These are phyloP conservation scores for Lepidurus arcticus DNA, from an alignment of 1,140 invertebrate genomes.

Conservation along the genomic window DNA sequence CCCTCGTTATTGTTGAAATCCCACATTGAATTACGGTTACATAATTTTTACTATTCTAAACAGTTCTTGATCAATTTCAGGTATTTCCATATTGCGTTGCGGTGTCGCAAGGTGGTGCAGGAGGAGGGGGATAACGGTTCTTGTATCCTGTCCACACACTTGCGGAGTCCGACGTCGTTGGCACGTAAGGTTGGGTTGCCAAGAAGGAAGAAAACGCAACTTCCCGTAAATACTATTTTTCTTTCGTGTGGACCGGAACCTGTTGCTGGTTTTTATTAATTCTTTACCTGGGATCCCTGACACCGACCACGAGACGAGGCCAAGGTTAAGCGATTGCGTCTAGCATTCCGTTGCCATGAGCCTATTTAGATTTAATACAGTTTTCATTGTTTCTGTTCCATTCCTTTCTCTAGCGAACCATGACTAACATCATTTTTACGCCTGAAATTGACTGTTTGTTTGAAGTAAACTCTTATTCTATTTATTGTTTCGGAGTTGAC, in stretches of 20 bases:
- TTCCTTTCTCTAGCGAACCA: background rate
- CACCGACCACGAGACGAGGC: constrained; percentile 16
- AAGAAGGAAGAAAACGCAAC: background rate
- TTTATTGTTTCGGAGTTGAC: background rate
- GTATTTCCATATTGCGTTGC: constrained; percentile 2
- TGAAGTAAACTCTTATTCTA: background rate
- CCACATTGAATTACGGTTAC: too few species aligned
- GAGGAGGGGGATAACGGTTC: background rate
- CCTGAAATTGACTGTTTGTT: background rate
- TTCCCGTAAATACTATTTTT: background rate
- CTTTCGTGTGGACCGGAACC: background rate
- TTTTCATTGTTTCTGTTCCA: background rate
- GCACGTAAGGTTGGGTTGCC: background rate
- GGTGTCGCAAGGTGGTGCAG: background rate
- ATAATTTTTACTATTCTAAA: too few species aligned
- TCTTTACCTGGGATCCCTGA: background rate
- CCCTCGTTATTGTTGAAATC: too few species aligned
- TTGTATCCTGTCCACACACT: constrained; percentile 9
- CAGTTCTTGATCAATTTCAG: background rate
- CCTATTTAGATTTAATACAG: background rate
- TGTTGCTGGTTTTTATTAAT: background rate
- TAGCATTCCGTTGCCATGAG: constrained; percentile 17
- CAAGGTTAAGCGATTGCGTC: constrained; percentile 11
- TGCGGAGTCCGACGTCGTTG: background rate
- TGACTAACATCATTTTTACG: background rate